Percentiles rank a stretch among this genome's conserved stretches.
Evolutionary conservation across 2,113 vertebrate species (phyloP).

Genomic region (Dryoscopus gambensis): DNA sequence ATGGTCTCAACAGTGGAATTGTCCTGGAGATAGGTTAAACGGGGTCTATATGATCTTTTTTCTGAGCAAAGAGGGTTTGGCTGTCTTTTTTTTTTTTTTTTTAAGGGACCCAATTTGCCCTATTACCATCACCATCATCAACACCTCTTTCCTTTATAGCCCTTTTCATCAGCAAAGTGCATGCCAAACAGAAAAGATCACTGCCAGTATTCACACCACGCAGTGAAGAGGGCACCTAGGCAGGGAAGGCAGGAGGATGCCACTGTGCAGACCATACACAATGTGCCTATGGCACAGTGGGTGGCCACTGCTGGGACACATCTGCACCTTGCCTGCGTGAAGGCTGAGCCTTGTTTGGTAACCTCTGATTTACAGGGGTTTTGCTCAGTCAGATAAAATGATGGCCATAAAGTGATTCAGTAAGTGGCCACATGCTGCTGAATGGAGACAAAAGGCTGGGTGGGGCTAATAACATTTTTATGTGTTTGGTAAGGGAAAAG

Average conservation of each 20-base stretch:
- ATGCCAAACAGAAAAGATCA: not conserved
- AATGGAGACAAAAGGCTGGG: not conserved
- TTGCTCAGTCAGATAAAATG: not conserved
- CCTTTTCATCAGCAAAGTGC: not conserved
- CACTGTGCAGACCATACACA: not conserved
- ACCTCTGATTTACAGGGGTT: not conserved
- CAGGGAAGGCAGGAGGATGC: not conserved
- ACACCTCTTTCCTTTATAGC: not conserved
- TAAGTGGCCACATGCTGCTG: not conserved
- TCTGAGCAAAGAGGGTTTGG: not conserved
- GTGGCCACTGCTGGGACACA: not conserved
- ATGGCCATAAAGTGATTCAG: not conserved
- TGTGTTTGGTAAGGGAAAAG: not conserved
- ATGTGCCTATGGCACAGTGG: not conserved
- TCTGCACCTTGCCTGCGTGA: not conserved
- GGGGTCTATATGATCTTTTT: not conserved
- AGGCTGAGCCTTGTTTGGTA: not conserved
- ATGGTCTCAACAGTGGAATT: not conserved
- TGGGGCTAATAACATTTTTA: not conserved
- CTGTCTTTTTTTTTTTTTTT: not conserved
- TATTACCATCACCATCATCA: not conserved
- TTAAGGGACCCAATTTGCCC: not conserved
- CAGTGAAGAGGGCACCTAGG: not conserved
- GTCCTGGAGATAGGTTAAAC: not conserved
- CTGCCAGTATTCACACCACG: not conserved